These are phyloP conservation scores for Drosophila tani DNA, from an alignment of 1,140 invertebrate species.

Conservation along the genomic window DNA sequence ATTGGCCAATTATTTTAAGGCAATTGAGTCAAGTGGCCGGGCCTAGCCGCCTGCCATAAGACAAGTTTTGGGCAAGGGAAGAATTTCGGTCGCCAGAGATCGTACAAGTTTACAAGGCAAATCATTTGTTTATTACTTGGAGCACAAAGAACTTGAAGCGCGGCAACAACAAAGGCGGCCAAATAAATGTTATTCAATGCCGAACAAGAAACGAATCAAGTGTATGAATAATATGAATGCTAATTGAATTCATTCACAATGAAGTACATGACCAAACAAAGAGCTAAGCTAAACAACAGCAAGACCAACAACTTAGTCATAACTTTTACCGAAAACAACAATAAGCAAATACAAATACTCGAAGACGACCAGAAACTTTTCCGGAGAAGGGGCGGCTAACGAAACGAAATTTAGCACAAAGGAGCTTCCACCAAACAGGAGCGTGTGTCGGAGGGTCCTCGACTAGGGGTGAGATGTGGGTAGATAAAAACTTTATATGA, in stretches of 20 bases:
- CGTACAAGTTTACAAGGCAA: slow-evolving; percentile 67
- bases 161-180: slow-evolving; percentile 43
- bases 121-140: slow-evolving; percentile 78
- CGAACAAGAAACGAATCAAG: slow-evolving; percentile 65
- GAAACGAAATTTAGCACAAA: slow-evolving; percentile 38
- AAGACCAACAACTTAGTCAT: slow-evolving; percentile 43
- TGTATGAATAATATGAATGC: slow-evolving; percentile 82
- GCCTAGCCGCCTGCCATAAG: slow-evolving; percentile 6
- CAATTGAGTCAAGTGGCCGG: slow-evolving; percentile 73
- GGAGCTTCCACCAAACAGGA: slow-evolving; percentile 22
- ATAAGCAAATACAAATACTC: slow-evolving; percentile 53
- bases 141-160: slow-evolving; percentile 52
- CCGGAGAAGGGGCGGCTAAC: slow-evolving; percentile 4
- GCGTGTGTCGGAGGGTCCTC: neutral
- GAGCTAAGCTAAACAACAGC: slow-evolving; percentile 48
- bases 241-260: slow-evolving; percentile 77
- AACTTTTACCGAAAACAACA: slow-evolving; percentile 54
- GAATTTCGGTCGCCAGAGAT: slow-evolving; percentile 16
- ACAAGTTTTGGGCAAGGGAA: slow-evolving; percentile 8
- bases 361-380: slow-evolving; percentile 41
- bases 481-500: slow-evolving; percentile 54
- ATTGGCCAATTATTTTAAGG: slow-evolving; percentile 82
- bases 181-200: slow-evolving; percentile 80
- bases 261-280: slow-evolving; percentile 45
- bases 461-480: slow-evolving; percentile 15